phyloP scores from a whole-genome alignment of 2,888 invertebrate genomes.

The Eremobia ochroleuca region DNA sequence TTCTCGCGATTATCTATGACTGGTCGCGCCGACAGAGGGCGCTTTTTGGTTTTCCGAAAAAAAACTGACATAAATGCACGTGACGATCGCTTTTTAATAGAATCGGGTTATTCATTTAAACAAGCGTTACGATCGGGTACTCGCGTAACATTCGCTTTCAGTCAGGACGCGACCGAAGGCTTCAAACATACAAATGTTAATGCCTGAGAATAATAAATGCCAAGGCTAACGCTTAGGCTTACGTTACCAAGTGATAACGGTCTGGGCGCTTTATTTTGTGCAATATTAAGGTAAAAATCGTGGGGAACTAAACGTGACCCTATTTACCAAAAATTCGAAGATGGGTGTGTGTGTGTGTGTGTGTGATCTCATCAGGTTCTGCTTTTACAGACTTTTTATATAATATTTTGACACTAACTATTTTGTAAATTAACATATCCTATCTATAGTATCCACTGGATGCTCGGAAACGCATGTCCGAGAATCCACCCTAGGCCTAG shows the following conservation, averaged over 20 bases:
- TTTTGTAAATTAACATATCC: neutral
- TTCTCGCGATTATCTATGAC: too few species aligned
- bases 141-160: neutral
- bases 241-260: neutral
- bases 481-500: neutral
- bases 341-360: too few species aligned
- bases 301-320: neutral
- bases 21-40: too few species aligned
- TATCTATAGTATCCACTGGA: too few species aligned
- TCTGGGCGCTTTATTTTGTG: neutral
- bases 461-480: too few species aligned
- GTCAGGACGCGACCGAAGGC: neutral
- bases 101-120: neutral
- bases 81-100: too few species aligned
- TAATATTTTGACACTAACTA: too few species aligned
- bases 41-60: too few species aligned
- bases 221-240: neutral
- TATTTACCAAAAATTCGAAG: too few species aligned
- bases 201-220: neutral
- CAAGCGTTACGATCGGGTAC: neutral
- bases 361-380: too few species aligned
- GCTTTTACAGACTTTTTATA: too few species aligned
- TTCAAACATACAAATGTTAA: neutral
- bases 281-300: neutral
- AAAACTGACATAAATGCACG: too few species aligned